Conservation (phyloP, 2,888 invertebrate species). For the Hedya salicella region DNA sequence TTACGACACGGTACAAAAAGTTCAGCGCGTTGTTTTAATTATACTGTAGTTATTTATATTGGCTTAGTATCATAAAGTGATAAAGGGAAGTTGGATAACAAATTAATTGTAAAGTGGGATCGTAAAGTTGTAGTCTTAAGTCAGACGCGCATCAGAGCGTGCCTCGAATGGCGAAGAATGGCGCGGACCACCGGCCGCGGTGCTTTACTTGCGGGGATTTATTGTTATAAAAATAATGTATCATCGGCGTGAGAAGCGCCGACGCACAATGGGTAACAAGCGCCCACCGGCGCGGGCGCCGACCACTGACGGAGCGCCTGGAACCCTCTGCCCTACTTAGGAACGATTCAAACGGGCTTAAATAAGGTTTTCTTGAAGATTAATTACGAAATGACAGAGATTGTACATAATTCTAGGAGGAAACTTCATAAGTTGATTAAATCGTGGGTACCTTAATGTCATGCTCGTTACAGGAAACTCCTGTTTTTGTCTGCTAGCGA, state of each 20-base stretch:
- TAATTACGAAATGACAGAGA: no score
- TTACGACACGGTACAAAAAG: conserved; percentile 28
- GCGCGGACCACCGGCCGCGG: conserved; percentile 75
- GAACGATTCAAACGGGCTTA: not conserved
- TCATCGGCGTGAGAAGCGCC: conserved; percentile 69
- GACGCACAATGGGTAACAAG: conserved; percentile 81
- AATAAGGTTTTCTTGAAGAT: no score
- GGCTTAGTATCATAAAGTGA: conserved; percentile 42
- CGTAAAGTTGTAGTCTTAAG: conserved; percentile 51
- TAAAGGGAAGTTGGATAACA: conserved; percentile 45
- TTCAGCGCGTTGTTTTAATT: conserved; percentile 40
- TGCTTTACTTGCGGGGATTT: conserved; percentile 83
- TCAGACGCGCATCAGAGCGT: conserved; percentile 54
- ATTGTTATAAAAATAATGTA: conserved; percentile 85
- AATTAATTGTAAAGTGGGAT: conserved; percentile 52
- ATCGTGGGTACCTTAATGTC: no score
- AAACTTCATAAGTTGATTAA: no score
- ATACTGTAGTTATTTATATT: conserved; percentile 44
- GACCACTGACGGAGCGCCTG: not conserved
- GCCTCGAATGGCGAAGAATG: conserved; percentile 51
- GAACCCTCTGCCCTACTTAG: conserved; percentile 24
- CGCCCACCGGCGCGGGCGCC: conserved; percentile 49
- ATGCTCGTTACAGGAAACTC: no score
- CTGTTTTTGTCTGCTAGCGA: no score
- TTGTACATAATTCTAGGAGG: no score